Evolutionary conservation across 2,797 vertebrate genomes (phyloP), one percentile per base, ranked within the genome.

Genomic region (Rhynchotus rufescens): DNA sequence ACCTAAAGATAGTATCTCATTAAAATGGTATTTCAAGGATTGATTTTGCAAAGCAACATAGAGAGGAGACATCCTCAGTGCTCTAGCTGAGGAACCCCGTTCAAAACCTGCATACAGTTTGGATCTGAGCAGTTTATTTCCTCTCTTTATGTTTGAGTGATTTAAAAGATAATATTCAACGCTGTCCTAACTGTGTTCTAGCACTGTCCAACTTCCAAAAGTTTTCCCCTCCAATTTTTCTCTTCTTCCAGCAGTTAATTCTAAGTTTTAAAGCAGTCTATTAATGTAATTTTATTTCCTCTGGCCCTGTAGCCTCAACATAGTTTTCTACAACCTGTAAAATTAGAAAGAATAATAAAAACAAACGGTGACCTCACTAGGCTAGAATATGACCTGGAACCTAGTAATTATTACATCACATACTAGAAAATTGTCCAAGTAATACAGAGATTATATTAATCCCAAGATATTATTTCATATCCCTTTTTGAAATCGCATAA

Each of bases 331-430:
- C n/a, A 89, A 86, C 25, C 30, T 54, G 23, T 44, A 83, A 78
- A 80, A 83, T 78, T 14, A 69, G 73, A 92, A 89, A 52, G 40
- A 2, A 78, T 56, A 5, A 4, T 57, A 64, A 86, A 93, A 93
- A 88, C 78, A 86, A 77, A 25, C 52, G 6, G 25, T 79, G 71
- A 89, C 34, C 59, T 89, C 87, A 80, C 19, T 45, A 64, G 69
- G 59, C 75, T 82, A 90, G 92, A 94, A 80, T 51, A 71, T 30
- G 47, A 93, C 77, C 60, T 61, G 78, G 52, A 92, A 93, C 21
- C 56, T 88, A 93, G 62, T 6, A 60, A 52, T 71, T 93, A 88
- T 91, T 87, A 84, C 60, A 86, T 87, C 77, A 71, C 51, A 57
- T 28, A 74, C 32, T 74, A 80, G 74, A 92, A 93, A 84, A 61